These are phyloP conservation scores for Caenorhabditis sp. DNA, from an alignment of 2,888 invertebrate species.

Conservation along the genomic window DNA sequence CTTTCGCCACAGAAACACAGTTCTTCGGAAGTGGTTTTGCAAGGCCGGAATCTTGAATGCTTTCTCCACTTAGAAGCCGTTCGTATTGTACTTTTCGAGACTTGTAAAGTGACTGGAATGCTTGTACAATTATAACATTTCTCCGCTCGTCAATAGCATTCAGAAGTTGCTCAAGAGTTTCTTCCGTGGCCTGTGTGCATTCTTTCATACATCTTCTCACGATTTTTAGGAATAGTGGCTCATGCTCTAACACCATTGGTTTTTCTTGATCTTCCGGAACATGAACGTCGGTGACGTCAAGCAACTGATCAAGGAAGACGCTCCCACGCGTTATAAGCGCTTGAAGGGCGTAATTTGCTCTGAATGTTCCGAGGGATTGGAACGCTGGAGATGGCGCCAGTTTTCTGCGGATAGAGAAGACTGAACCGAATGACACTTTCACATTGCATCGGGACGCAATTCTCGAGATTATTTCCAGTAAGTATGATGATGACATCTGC, in stretches of 20 bases:
- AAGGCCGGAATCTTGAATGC: constrained; percentile 39
- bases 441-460: constrained; percentile 38
- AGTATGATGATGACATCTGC: background rate
- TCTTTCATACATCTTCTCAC: constrained; percentile 55
- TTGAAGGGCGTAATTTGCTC: constrained; percentile 67
- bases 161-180: constrained; percentile 68
- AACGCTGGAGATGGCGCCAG: constrained; percentile 44
- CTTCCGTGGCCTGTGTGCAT: constrained; percentile 65
- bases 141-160: constrained; percentile 68
- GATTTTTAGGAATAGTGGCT: constrained; percentile 50
- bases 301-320: constrained; percentile 67
- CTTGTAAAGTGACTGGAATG: constrained; percentile 59
- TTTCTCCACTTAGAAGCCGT: constrained; percentile 40
- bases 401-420: constrained; percentile 53
- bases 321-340: constrained; percentile 69
- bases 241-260: constrained; percentile 18
- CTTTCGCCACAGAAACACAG: constrained; percentile 63
- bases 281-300: constrained; percentile 35
- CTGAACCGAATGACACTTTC: constrained; percentile 57
- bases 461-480: constrained; percentile 27
- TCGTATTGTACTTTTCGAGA: constrained; percentile 32
- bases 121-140: constrained; percentile 52
- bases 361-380: constrained; percentile 53
- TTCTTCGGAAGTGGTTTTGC: constrained; percentile 60
- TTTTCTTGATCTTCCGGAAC: constrained; percentile 3